Percentiles rank a stretch among this genome's conserved stretches.
Evolutionary conservation across 2,797 vertebrate species (phyloP).

Genomic region (Micrastur ruficollis): DNA sequence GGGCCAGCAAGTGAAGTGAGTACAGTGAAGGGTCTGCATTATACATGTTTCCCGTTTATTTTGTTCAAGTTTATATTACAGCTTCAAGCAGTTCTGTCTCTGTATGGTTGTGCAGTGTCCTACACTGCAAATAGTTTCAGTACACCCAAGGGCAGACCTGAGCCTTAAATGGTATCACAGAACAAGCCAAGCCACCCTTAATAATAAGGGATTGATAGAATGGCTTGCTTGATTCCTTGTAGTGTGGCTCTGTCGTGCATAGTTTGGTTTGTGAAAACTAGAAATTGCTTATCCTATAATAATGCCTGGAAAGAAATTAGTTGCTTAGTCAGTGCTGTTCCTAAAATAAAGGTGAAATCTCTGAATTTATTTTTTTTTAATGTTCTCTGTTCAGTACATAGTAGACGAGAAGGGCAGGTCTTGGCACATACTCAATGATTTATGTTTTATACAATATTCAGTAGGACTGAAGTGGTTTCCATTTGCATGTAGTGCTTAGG

Average conservation of each 20-base stretch:
- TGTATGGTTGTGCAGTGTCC: neutral
- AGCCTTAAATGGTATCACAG: neutral
- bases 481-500: neutral
- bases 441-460: constrained; percentile 54
- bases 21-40: neutral
- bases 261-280: neutral
- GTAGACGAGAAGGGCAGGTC: neutral
- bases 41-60: neutral
- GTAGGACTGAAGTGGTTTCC: constrained; percentile 9
- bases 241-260: neutral
- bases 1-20: neutral
- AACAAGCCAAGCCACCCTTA: neutral
- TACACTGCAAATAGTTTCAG: neutral
- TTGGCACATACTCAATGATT: constrained; percentile 30
- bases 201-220: neutral
- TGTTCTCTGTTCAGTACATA: neutral
- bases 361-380: neutral
- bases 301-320: neutral
- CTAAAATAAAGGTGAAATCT: constrained; percentile 47
- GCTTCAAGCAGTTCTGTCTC: neutral
- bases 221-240: neutral
- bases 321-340: constrained; percentile 30
- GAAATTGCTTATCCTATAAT: constrained; percentile 1
- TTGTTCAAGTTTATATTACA: neutral
- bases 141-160: neutral